A percentile compares a stretch with the other conserved stretches of the same genome.
Evolutionary conservation across 2,797 vertebrate genomes (phyloP).

Genomic region (Forpus xanthops): DNA sequence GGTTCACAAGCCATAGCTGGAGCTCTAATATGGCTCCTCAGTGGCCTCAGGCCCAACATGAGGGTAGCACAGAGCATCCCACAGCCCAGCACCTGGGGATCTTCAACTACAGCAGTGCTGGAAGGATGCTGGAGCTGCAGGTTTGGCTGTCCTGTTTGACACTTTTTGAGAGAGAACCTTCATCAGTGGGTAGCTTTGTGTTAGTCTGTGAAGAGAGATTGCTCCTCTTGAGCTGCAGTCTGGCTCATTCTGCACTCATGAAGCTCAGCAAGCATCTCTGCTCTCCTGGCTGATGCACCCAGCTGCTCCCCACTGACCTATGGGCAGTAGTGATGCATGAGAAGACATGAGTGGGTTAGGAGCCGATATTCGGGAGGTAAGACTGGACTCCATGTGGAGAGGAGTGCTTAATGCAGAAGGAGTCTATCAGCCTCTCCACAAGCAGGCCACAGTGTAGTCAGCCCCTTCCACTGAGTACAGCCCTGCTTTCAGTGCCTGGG

Average conservation of each 20-base stretch:
- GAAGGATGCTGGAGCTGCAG: background rate
- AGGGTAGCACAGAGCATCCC: background rate
- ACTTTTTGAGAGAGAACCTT: background rate
- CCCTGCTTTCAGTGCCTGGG: background rate
- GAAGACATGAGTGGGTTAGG: background rate
- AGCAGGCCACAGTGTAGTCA: background rate
- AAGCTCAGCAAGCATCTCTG: background rate
- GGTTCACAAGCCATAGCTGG: background rate
- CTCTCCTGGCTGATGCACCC: background rate
- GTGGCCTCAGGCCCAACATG: background rate
- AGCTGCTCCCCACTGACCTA: fast-evolving
- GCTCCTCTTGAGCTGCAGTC: background rate
- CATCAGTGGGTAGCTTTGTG: background rate
- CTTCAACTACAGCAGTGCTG: fast-evolving
- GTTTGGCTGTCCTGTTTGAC: background rate
- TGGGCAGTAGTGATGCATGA: background rate
- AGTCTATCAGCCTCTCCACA: background rate
- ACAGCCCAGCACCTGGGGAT: background rate
- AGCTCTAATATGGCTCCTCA: background rate
- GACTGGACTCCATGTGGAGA: fast-evolving
- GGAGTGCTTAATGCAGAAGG: background rate
- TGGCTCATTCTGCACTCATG: background rate
- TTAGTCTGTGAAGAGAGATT: background rate
- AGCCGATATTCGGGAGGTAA: background rate
- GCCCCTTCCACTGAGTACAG: background rate